These are phyloP conservation scores for Scaptomyza pallida DNA, from an alignment of 1,140 invertebrate genomes.

Conservation along the genomic window DNA sequence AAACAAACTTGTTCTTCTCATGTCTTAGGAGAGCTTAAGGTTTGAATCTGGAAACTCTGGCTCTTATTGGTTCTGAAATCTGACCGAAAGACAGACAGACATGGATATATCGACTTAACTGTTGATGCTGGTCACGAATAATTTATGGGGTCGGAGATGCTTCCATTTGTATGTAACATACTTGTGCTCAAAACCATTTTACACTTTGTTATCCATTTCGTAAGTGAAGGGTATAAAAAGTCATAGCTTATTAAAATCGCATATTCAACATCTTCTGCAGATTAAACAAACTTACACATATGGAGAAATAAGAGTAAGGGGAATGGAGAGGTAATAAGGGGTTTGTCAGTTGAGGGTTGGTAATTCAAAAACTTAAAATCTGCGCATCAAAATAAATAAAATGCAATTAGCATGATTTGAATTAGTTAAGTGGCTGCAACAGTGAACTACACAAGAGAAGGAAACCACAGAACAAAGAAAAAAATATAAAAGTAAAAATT, in stretches of 20 bases:
- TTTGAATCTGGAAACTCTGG: no score
- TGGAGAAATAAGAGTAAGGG: no score
- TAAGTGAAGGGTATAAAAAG: neutral
- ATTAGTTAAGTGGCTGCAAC: slow-evolving; percentile 72
- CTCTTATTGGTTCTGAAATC: no score
- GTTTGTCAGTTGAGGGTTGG: slow-evolving; percentile 24
- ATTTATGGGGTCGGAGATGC: no score
- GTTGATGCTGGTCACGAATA: no score
- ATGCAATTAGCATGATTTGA: slow-evolving; percentile 81
- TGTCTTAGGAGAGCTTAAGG: no score
- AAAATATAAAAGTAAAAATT: slow-evolving; percentile 13
- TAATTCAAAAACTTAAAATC: slow-evolving; percentile 79
- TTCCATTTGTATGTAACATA: no score
- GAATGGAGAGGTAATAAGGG: neutral
- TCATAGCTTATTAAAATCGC: slow-evolving; percentile 5
- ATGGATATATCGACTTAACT: no score
- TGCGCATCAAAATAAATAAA: slow-evolving; percentile 68
- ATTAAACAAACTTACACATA: neutral
- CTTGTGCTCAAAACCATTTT: no score
- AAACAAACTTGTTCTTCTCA: no score
- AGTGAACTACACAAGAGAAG: slow-evolving; percentile 38
- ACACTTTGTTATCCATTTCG: no score
- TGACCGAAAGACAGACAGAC: no score
- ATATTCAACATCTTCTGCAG: slow-evolving; percentile 10
- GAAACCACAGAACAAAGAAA: neutral